Percentiles rank a stretch among this genome's conserved stretches.
These are phyloP conservation scores for Macropis europaea DNA, from an alignment of 2,888 invertebrate species.

Conservation along the genomic window DNA sequence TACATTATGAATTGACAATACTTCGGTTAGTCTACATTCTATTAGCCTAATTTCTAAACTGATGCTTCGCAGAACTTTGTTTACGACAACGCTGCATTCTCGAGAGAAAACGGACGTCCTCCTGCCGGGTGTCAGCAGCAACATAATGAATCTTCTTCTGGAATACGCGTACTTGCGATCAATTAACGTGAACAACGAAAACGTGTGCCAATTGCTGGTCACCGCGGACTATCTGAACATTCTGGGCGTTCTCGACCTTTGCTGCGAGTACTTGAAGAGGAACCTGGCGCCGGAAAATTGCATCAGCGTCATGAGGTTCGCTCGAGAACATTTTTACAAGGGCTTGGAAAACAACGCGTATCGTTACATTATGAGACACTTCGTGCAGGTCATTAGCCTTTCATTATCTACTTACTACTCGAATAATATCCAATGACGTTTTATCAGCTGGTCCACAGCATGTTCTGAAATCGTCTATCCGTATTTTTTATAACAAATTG, in stretches of 20 bases:
- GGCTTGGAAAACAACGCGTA: conserved; percentile 86
- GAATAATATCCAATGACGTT: not conserved
- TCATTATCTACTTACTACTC: not conserved
- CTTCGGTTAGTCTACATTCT: no score
- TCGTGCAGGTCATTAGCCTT: conserved; percentile 81
- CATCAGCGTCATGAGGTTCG: conserved; percentile 92
- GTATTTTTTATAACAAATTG: no score
- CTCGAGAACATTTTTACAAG: conserved; percentile 87
- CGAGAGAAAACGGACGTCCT: conserved; percentile 85
- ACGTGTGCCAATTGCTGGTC: conserved; percentile 90
- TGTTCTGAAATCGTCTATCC: no score
- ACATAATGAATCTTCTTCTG: conserved; percentile 89
- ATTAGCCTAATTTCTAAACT: not conserved
- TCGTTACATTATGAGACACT: conserved; percentile 88
- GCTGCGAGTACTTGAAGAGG: conserved; percentile 87
- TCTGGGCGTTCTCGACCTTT: conserved; percentile 89
- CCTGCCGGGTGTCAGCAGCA: conserved; percentile 88
- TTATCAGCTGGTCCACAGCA: not conserved
- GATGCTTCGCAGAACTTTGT: conserved; percentile 84
- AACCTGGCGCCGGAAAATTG: conserved; percentile 89
- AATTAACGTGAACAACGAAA: conserved; percentile 87
- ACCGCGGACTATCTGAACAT: conserved; percentile 95
- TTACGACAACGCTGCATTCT: conserved; percentile 90
- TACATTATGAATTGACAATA: no score
- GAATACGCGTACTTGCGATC: conserved; percentile 92